These are phyloP conservation scores for Nasalis larvatus DNA, from an alignment of 2,113 vertebrate genomes.

Conservation along the genomic window DNA sequence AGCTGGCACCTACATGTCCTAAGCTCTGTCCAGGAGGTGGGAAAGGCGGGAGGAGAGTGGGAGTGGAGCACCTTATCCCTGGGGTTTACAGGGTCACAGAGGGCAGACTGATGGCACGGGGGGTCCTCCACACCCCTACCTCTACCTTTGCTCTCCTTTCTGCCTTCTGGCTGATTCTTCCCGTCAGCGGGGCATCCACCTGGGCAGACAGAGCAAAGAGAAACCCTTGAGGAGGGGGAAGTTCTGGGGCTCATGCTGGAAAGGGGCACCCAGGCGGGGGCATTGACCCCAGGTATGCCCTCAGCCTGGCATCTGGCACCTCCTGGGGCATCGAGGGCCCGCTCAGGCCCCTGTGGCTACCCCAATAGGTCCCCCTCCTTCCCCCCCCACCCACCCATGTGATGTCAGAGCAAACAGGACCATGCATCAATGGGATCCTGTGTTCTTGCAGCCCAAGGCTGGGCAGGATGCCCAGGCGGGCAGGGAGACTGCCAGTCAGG, in stretches of 20 bases:
- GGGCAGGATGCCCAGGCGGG: slow-evolving; percentile 58
- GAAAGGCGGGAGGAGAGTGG: background rate
- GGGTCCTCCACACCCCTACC: background rate
- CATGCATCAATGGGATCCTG: slow-evolving; percentile 45
- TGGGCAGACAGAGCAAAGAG: slow-evolving; percentile 48
- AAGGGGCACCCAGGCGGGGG: background rate
- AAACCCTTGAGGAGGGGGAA: background rate
- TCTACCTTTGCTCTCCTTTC: slow-evolving; percentile 79
- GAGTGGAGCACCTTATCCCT: background rate
- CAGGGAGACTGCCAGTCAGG: slow-evolving; percentile 30
- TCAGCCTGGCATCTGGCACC: background rate
- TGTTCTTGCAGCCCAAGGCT: slow-evolving; percentile 32
- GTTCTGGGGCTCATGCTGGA: background rate
- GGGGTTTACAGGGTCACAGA: background rate
- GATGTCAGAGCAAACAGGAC: slow-evolving; percentile 72
- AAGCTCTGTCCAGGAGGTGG: background rate
- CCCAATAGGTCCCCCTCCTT: background rate
- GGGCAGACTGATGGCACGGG: background rate
- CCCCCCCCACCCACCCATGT: background rate
- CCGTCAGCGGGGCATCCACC: slow-evolving; percentile 59
- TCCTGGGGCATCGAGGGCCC: background rate
- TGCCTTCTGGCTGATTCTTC: slow-evolving; percentile 61
- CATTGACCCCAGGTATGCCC: background rate
- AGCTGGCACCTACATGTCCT: background rate
- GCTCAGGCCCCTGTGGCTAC: background rate